Conservation (phyloP, 1,140 invertebrate genomes). For the Aphaenogaster floridana region DNA sequence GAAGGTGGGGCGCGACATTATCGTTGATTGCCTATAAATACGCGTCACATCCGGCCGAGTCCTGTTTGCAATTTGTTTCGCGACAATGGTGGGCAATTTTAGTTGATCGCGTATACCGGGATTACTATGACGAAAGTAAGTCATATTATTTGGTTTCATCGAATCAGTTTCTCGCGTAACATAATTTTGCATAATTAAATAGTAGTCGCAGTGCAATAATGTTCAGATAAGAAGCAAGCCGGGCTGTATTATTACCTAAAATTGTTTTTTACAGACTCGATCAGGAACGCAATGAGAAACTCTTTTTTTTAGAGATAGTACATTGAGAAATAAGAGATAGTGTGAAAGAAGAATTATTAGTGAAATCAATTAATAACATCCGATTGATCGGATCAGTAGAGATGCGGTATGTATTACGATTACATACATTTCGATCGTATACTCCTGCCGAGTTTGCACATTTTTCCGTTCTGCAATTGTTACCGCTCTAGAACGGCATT, state of each 20-base stretch:
- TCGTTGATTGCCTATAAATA: conserved; percentile 65
- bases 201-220: not conserved
- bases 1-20: conserved; percentile 36
- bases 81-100: conserved; percentile 62
- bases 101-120: conserved; percentile 21
- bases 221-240: not conserved
- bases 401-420: not conserved
- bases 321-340: not conserved
- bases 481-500: conserved; percentile 48
- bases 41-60: conserved; percentile 30
- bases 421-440: not conserved
- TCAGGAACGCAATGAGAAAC: not conserved
- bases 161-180: conserved; percentile 26
- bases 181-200: conserved; percentile 27
- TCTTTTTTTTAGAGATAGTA: not conserved
- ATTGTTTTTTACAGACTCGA: not conserved
- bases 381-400: not conserved
- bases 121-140: conserved; percentile 28
- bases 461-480: conserved; percentile 46
- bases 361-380: not conserved
- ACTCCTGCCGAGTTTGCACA: conserved; percentile 9
- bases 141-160: conserved; percentile 38
- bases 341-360: not conserved
- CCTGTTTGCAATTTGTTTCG: conserved; percentile 61
- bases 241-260: not conserved